Base-by-base conservation (phyloP, 2,113 vertebrate genomes). In the Nyctereutes procyonoides region DNA sequence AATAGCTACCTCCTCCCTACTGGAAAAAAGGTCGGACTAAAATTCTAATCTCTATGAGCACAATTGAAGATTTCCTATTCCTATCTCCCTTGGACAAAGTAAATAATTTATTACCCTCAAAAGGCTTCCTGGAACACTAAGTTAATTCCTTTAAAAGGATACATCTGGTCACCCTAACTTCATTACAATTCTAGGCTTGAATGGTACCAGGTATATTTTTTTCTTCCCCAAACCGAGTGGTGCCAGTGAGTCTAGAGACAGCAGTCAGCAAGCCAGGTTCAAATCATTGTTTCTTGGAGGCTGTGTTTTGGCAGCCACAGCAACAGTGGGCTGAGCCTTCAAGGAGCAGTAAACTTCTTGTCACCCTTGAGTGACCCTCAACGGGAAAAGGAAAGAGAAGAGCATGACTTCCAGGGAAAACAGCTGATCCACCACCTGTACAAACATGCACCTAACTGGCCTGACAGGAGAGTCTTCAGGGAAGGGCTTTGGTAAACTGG, bases 41-140 rank as follows among this genome's bases (percentile, higher is more conserved):
- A 97, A 96, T 93, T 93, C 88, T 80, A 86, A 97, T 86, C 92
- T 96, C 89, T 28, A 28, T 19, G 69, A 96, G 95, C 92, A 97
- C 92, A 95, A 62, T 69, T 83, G 90, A 96, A 97, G 96, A 96
- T 83, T 98, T 98, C 93, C 95, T 96, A 95, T 71, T 94, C 63
- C 91, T 87, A 69, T 69, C 94, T 93, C 71, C 90, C 94, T 94
- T 90, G 87, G 71, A 94, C 94, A 96, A 96, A 87, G 94, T 97
- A 95, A 96, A 97, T 97, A 96, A 98, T 98, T 95, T 97, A 97
- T 98, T 97, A 97, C 62, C 94, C 80, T 95, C 96, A 76, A 82
- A 97, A 88, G 95, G 80, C 90, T 95, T 96, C 98, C 96, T 92
- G 96, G 81, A 95, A 88, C 67, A 48, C 88, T 90, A 71, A 20